Conservation (phyloP, 2,797 vertebrate species). For the Melanogrammus aeglefinus region DNA sequence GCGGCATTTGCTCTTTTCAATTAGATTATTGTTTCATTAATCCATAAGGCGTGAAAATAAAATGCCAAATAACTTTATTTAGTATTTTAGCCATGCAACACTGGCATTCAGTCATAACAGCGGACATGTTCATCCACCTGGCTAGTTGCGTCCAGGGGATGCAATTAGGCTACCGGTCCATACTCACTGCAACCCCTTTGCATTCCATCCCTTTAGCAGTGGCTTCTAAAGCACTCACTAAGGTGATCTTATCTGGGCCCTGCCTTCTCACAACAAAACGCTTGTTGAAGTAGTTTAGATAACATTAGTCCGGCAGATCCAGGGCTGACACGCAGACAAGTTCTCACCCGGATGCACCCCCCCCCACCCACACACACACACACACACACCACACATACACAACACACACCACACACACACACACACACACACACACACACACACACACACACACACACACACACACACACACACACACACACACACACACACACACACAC, state of each 20-base stretch:
- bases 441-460: conserved; percentile 26
- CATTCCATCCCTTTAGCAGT: conserved; percentile 43
- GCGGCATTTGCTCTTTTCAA: not conserved
- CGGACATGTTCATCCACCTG: no score
- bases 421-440: conserved; percentile 36
- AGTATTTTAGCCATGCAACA: no score
- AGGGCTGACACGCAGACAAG: conserved; percentile 21
- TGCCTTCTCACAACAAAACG: conserved; percentile 40
- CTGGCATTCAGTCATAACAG: no score
- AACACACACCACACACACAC: conserved; percentile 23
- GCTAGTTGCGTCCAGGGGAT: no score
- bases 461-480: conserved; percentile 19
- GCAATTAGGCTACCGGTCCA: conserved; percentile 3
- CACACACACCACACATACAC: conserved; percentile 26
- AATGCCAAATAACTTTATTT: no score
- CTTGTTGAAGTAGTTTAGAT: conserved; percentile 52
- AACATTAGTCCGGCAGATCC: conserved; percentile 37
- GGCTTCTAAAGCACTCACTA: conserved; percentile 37
- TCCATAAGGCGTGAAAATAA: no score
- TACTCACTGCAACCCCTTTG: conserved; percentile 33
- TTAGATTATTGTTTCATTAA: not conserved
- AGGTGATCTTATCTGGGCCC: conserved; percentile 40
- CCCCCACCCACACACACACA: conserved; percentile 12
- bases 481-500: conserved; percentile 47
- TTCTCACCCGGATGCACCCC: not conserved